Percentiles rank a stretch among this genome's conserved stretches.
These are phyloP conservation scores for Stratiolaelaps scimitus DNA, from an alignment of 1,140 invertebrate species.

Conservation along the genomic window DNA sequence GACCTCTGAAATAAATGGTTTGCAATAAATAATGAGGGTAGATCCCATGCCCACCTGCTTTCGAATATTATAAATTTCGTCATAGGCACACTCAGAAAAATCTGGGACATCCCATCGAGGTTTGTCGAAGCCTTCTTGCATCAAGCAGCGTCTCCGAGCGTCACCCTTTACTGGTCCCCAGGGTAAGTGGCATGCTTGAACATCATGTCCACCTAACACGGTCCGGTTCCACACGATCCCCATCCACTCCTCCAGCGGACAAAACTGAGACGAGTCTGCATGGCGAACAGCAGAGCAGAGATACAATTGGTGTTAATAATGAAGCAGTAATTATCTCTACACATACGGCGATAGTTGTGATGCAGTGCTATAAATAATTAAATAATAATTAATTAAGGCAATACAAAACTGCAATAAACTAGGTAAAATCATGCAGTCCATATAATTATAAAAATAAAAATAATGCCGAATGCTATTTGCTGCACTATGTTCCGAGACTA, in stretches of 20 bases:
- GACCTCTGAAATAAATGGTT: too few relatives aligned
- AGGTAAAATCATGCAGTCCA: too few relatives aligned
- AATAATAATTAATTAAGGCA: too few relatives aligned
- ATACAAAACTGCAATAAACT: too few relatives aligned
- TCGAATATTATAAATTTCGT: slow-evolving; percentile 20
- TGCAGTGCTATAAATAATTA: too few relatives aligned
- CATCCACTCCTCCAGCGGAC: neutral
- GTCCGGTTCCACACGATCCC: slow-evolving; percentile 6
- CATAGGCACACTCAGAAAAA: slow-evolving; percentile 10
- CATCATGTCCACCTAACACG: neutral
- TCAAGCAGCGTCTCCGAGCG: neutral
- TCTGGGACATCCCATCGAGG: slow-evolving; percentile 1
- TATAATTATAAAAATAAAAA: too few relatives aligned
- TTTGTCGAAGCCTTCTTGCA: neutral
- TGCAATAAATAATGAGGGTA: neutral
- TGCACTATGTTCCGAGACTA: too few relatives aligned
- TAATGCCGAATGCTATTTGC: too few relatives aligned
- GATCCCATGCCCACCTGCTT: neutral
- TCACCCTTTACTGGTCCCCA: slow-evolving; percentile 1
- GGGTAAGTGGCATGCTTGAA: neutral
- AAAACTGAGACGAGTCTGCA: neutral
- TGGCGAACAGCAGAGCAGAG: too few relatives aligned
- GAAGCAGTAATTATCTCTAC: too few relatives aligned
- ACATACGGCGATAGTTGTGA: too few relatives aligned
- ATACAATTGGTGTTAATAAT: too few relatives aligned